Evolutionary conservation across 2,888 invertebrate species (phyloP).

Genomic region (Caenorhabditis doughertyi): DNA sequence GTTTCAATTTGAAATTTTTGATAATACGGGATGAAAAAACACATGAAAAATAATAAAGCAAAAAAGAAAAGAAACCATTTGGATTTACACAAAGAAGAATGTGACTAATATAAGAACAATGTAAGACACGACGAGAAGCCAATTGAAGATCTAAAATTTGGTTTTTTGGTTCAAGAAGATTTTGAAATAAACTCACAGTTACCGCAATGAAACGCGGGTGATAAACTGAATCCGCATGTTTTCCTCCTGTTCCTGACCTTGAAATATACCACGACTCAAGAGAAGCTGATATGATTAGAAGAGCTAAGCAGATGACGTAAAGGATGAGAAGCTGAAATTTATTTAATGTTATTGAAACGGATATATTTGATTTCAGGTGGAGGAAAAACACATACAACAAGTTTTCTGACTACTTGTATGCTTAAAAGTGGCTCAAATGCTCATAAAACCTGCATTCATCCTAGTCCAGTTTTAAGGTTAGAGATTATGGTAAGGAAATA

Average conservation of each 20-base stretch:
- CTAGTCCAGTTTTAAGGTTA: too few species aligned
- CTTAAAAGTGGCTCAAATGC: too few species aligned
- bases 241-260: constrained; percentile 43
- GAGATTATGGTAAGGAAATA: too few species aligned
- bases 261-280: constrained; percentile 71
- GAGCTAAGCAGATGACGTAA: constrained; percentile 65
- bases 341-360: constrained; percentile 20
- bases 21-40: background rate
- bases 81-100: constrained; percentile 65
- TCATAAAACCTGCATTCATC: too few species aligned
- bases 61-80: background rate
- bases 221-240: constrained; percentile 62
- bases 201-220: constrained; percentile 71
- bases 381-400: background rate
- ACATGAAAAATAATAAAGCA: background rate
- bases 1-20: constrained; percentile 36
- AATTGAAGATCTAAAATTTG: constrained; percentile 73
- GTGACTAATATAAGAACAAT: constrained; percentile 70
- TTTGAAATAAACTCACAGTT: constrained; percentile 65
- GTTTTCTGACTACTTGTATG: too few species aligned
- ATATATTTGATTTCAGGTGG: background rate
- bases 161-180: background rate
- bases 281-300: constrained; percentile 69
- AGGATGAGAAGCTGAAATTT: constrained; percentile 69
- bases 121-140: constrained; percentile 74